phyloP scores from a whole-genome alignment of 2,797 vertebrate genomes.

The Lutjanus campechanus region DNA sequence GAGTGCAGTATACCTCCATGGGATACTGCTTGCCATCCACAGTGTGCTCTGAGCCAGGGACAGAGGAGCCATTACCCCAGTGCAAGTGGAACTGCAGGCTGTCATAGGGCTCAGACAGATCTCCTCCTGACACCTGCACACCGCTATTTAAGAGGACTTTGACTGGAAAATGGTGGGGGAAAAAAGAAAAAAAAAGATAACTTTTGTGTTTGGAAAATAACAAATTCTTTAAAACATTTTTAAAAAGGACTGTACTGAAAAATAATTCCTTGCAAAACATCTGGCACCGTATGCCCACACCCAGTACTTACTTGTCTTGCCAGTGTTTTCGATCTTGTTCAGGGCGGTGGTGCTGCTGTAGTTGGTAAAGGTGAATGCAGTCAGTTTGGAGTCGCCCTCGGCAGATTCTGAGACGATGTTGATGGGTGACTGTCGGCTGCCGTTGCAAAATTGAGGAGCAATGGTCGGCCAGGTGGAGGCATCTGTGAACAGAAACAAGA shows the following conservation, averaged over 20 bases:
- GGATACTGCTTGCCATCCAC: slow-evolving; percentile 75
- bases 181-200: not conserved
- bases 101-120: slow-evolving; percentile 63
- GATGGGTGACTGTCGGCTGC: slow-evolving; percentile 83
- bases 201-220: not conserved
- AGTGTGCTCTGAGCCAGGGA: slow-evolving; percentile 84
- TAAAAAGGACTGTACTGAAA: not conserved
- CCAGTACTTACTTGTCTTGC: slow-evolving; percentile 63
- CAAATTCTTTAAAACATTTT: too few species aligned
- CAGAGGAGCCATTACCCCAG: slow-evolving; percentile 78
- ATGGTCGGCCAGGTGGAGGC: slow-evolving; percentile 61
- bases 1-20: slow-evolving; percentile 84
- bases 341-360: slow-evolving; percentile 27
- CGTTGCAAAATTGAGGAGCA: slow-evolving; percentile 49
- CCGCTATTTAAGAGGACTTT: slow-evolving; percentile 24
- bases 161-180: slow-evolving; percentile 67
- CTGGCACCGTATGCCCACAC: not conserved
- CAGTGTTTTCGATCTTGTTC: slow-evolving; percentile 67
- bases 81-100: slow-evolving; percentile 84
- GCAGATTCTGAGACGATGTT: slow-evolving; percentile 64
- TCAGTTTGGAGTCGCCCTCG: slow-evolving; percentile 28
- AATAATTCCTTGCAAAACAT: not conserved
- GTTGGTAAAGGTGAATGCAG: slow-evolving; percentile 56
- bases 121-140: slow-evolving; percentile 60
- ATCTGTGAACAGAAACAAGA: slow-evolving; percentile 50